These are phyloP conservation scores for Rotaria magnacalcarata DNA, from an alignment of 2,888 invertebrate species.

Conservation along the genomic window DNA sequence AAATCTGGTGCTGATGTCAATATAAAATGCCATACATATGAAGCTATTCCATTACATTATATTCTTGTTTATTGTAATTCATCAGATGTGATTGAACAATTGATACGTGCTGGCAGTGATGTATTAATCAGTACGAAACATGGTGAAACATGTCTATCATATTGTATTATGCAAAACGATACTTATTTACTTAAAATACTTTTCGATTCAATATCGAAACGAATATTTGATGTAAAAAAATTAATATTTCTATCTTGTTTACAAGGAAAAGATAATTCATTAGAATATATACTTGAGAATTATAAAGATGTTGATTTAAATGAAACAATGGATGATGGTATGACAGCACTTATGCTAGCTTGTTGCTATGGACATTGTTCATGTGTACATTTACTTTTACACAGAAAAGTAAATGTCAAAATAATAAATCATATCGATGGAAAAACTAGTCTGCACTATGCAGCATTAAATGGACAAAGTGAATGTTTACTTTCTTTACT, in stretches of 20 bases:
- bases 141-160: slow-evolving; percentile 17
- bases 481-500: slow-evolving; percentile 14
- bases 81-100: slow-evolving; percentile 25
- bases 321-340: not conserved
- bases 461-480: slow-evolving; percentile 16
- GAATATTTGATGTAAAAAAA: not conserved
- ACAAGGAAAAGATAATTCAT: slow-evolving; percentile 21
- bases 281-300: slow-evolving; percentile 29
- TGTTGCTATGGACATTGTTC: slow-evolving; percentile 18
- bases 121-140: not conserved
- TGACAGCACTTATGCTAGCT: not conserved
- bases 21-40: not conserved
- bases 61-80: slow-evolving; percentile 31
- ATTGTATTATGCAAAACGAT: slow-evolving; percentile 26
- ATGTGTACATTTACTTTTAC: slow-evolving; percentile 11
- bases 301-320: not conserved
- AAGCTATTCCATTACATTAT: slow-evolving; percentile 30
- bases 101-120: slow-evolving; percentile 21
- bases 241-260: not conserved
- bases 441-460: slow-evolving; percentile 12
- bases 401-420: slow-evolving; percentile 13
- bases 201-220: not conserved
- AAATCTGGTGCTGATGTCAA: not conserved
- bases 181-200: slow-evolving; percentile 9
- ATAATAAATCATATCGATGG: not conserved